Evolutionary conservation across 2,888 invertebrate species (phyloP), one percentile per base, ranked within the genome.

Genomic region (Melieria picta): DNA sequence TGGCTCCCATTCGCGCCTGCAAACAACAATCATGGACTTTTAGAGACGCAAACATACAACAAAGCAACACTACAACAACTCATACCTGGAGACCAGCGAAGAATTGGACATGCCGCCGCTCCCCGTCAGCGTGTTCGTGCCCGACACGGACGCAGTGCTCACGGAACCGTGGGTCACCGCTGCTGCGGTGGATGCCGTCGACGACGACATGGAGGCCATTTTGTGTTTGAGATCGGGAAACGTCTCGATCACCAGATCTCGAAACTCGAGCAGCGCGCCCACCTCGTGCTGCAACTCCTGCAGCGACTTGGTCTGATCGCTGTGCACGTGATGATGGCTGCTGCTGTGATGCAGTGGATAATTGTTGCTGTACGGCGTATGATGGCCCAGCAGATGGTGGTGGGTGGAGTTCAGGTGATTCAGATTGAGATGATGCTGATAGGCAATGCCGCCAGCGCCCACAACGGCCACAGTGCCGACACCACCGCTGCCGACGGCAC

Each of bases 251-350:
- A 95, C 95, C 91, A 95, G 92, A 89, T 95, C 95, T 88, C 95
- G 93, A 88, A 95, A 95, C 90, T 95, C 94, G 88, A 95, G 91
- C 82, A 95, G 88, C 81, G 94, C 94, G 78, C 95, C 94, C 89
- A 95, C 95, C 90, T 95, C 95, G 93, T 95, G 93, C 91, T 95
- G 95, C 87, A 95, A 91, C 89, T 95, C 95, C 90, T 95, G 95
- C 86, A 95, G 89, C 80, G 95, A 95, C 89, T 95, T 95, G 85
- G 95, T 94, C 90, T 95, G 94, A 89, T 95, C 95, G 89, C 91
- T 93, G 88, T 94, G 85, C 71, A 84, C 81, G 74, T 82, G 79
- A 88, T 94, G 91, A 87, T 94, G 93, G 87, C 93, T 93, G 77
- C 93, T 93, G 83, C 81, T 80, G 70, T 81, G 78, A 74, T 79